Evolutionary conservation across 1,140 invertebrate genomes (phyloP), one percentile per base, ranked within the genome.

Genomic region (Drosophila simulans): DNA sequence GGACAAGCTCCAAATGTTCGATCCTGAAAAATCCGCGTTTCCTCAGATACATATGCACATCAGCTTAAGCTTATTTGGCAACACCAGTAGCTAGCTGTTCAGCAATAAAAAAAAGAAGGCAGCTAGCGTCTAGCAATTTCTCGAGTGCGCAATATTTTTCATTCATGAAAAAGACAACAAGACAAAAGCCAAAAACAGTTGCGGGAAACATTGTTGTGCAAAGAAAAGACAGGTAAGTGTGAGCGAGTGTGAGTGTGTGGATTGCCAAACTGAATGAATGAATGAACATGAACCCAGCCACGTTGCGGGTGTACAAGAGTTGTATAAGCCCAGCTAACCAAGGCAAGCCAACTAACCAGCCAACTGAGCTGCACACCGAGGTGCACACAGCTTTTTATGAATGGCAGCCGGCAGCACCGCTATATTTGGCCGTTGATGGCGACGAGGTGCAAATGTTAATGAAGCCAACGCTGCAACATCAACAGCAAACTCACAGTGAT

Each of bases 381-480:
- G 40, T 56, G 66, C 49, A 58, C 63, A 63, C 42, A 49, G 31
- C 56, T 20, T 17, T 75, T 86, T 83, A 86, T 86, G 83, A 86
- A 86, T 86, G 83, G 83, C 83, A 86, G 60, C 31, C 73, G 54
- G 48, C 68, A 81, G 72, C 54, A 71, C 69, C 56, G 68, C 83
- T 88, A 79, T 83, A 86, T 86, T 88, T 88, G 83, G 83, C 51
- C 62, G 60, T 48, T 51, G 71, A 73, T 69, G 81, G 62, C 82
- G 71, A 88, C 82, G 79, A 81, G 78, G 60, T 64, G 77, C 82
- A 88, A 86, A 86, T 88, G 82, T 86, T 88, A 86, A 86, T 88
- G 83, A 86, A 86, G 83, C 75, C 73, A 76, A 59, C 74, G 66
- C 65, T 65, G 77, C 64, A 62, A 52, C 51, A 73, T 25, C 40